Evolutionary conservation across 2,113 vertebrate species (phyloP), one percentile per base, ranked within the genome.

Genomic region (Lepidothrix coronata): DNA sequence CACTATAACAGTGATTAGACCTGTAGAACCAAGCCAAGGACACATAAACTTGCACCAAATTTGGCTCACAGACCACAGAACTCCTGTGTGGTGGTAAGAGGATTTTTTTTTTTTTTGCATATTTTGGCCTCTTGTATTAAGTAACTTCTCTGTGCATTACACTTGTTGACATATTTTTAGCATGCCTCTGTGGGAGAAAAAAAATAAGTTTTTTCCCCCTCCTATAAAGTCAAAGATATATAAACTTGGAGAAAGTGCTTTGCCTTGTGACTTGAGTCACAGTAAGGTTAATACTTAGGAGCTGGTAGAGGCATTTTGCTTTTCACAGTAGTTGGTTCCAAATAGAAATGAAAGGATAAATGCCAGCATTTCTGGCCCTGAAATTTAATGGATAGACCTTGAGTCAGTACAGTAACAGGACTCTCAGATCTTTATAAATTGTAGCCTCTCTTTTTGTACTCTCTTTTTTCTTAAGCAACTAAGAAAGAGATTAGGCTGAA

Each of bases 1-100:
- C 10, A 8, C 30, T 75, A 8, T 66, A 66, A 57, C 28, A 67
- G 12, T 0, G 2, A 31, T 2, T 77, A 13, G 16, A 57, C 66
- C 55, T 62, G 22, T 65, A 65, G 74, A 88, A 85, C 21, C 0
- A 2, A 78, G 30, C 11, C 33, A 23, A 31, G 25, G 25, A 55
- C 20, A 16, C 8, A 12, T 3, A n/a, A 57, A 39, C 12, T 61
- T 67, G 5, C 23, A 65, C 5, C 9, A 39, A 55, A 65, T 37
- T 35, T 74, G 28, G 8, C 2, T 75, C 2, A 1, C n/a, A 91
- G 28, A 57, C 21, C 2, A 0, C 12, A 4, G 48, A 67, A 37
- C 11, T 30, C 11, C 25, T 83, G 20, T 22, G 16, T 0, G 0
- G 6, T 5, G 4, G 5, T 46, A 83, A 63, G 3, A 30, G 2